Percentiles rank a stretch among this genome's conserved stretches.
Evolutionary conservation across 2,113 vertebrate species (phyloP).

Genomic region (Neolamprologus devosi): DNA sequence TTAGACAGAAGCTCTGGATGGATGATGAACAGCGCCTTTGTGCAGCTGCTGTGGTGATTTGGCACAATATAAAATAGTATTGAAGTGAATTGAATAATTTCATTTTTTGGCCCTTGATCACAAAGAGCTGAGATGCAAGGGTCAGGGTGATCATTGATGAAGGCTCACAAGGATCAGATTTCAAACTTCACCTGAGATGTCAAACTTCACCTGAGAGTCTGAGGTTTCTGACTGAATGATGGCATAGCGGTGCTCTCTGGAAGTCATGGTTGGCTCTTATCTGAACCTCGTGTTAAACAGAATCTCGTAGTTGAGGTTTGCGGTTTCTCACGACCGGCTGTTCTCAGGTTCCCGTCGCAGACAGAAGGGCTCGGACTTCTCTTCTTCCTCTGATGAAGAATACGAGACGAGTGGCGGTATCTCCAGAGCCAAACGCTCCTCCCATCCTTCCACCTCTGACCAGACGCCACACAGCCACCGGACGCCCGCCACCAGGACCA

Average conservation of each 20-base stretch:
- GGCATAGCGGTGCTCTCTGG: neutral
- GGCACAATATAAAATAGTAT: neutral
- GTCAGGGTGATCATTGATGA: neutral
- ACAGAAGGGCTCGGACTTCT: constrained; percentile 86
- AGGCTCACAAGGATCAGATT: neutral
- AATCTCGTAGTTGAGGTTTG: neutral
- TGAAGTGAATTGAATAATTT: neutral
- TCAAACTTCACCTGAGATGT: neutral
- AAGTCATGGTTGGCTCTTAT: neutral
- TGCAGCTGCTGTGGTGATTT: neutral
- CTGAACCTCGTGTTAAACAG: neutral
- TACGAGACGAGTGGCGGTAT: constrained; percentile 74
- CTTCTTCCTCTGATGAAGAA: constrained; percentile 93
- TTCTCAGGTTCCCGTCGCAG: constrained; percentile 75
- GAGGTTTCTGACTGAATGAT: neutral
- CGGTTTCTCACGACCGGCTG: neutral
- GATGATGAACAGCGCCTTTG: neutral
- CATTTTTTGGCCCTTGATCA: neutral
- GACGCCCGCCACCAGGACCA: constrained; percentile 49
- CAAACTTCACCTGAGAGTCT: neutral
- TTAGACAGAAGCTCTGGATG: neutral
- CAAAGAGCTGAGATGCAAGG: neutral
- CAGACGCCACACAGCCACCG: constrained; percentile 68
- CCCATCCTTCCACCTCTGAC: constrained; percentile 70
- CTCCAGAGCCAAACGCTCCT: constrained; percentile 78